Percentiles rank a stretch among this genome's conserved stretches.
These are phyloP conservation scores for Manis pentadactyla DNA, from an alignment of 2,797 vertebrate species.

Conservation along the genomic window DNA sequence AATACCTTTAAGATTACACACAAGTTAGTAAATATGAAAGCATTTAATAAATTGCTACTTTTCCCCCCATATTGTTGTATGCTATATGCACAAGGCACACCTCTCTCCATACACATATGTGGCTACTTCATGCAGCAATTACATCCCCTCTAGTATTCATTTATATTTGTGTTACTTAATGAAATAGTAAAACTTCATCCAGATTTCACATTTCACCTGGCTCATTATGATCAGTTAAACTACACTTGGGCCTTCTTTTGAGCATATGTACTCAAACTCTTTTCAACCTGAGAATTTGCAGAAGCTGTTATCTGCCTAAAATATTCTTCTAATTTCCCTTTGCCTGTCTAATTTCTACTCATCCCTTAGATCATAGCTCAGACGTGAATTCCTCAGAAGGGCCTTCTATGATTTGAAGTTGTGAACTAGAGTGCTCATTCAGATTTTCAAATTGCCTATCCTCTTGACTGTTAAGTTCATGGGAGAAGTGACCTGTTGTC, in stretches of 20 bases:
- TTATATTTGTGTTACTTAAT: background rate
- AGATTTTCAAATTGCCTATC: constrained; percentile 2
- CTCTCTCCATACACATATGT: background rate
- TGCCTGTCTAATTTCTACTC: background rate
- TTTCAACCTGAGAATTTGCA: background rate
- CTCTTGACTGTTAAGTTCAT: background rate
- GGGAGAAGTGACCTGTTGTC: background rate
- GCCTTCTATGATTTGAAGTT: background rate
- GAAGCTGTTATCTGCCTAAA: constrained; percentile 27
- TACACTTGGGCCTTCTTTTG: constrained; percentile 19
- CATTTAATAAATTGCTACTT: background rate
- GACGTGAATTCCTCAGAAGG: background rate
- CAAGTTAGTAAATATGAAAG: background rate
- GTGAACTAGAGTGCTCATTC: background rate
- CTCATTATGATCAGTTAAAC: background rate
- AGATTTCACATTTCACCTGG: background rate
- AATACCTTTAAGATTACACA: background rate
- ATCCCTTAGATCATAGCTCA: background rate
- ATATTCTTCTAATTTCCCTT: background rate
- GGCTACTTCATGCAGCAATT: background rate
- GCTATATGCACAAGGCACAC: background rate
- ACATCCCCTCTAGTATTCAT: background rate
- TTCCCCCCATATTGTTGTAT: background rate
- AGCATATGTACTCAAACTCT: background rate
- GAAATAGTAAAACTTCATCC: constrained; percentile 11